Evolutionary conservation across 2,113 vertebrate genomes (phyloP), one percentile per base, ranked within the genome.

Genomic region (Otus sunia): DNA sequence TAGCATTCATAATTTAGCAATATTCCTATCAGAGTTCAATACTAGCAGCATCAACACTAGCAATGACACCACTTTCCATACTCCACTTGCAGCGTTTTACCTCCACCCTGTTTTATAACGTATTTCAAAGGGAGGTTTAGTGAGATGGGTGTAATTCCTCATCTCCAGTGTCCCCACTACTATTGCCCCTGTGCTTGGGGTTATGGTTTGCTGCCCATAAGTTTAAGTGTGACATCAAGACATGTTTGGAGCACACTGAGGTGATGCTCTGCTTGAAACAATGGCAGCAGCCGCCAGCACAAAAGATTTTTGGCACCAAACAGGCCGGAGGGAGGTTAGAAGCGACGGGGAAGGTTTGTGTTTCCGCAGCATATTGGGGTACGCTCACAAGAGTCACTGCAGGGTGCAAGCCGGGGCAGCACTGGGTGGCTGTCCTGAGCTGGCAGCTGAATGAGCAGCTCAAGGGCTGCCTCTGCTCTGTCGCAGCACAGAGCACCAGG

Each of bases 171-270:
- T 36, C 69, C 79, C 49, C 50, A 4, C 39, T 20, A 2, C 37
- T 5, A 3, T 14, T 9, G 7, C 6, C 30, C 52, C 30, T 2
- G 2, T 6, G 30, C 5, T 6, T 16, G 37, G 43, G 87, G 55
- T 34, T n/a, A 27, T 1, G 23, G 36, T 37, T 62, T 27, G 62
- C 49, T 36, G 37, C 30, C 1, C 1, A 12, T 22, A 6, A 22
- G 26, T 69, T 18, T 18, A 6, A 16, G 36, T 0, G 26, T 21
- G 11, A 47, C 49, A n/a, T 29, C 62, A 2, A 13, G 67, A 12
- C 0, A 2, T 4, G 2, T 26, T 10, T 22, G 1, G 47, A 67
- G 53, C 45, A 15, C 23, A 2, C 15, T 6, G 25, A 36, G 41
- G 58, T 11, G 4, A 66, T 0, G 8, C 81, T 26, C 41, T 15